Evolutionary conservation across 2,113 vertebrate genomes (phyloP).

Genomic region (Ondatra zibethicus): DNA sequence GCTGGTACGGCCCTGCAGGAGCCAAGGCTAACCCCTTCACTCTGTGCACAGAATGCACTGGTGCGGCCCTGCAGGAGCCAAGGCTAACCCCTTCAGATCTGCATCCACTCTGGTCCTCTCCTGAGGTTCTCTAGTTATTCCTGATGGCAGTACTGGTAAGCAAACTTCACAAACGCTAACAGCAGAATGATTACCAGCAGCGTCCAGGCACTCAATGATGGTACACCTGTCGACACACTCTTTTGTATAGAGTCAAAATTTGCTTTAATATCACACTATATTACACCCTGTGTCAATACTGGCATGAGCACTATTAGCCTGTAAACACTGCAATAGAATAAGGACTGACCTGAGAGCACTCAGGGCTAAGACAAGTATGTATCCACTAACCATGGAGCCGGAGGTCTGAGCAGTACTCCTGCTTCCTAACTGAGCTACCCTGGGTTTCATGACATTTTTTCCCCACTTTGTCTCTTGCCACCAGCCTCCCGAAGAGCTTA

Average conservation of each 20-base stretch:
- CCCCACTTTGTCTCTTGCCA: background rate
- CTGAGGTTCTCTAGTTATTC: background rate
- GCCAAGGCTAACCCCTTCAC: too few relatives aligned
- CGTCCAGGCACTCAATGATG: background rate
- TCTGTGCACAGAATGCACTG: background rate
- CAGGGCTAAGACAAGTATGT: fast-evolving
- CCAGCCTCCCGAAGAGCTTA: background rate
- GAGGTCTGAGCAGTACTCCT: background rate
- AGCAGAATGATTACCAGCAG: background rate
- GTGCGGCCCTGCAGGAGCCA: fast-evolving
- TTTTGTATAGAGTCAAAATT: background rate
- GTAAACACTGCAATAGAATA: background rate
- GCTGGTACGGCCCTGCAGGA: too few relatives aligned
- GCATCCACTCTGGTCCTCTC: background rate
- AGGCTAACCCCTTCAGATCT: background rate
- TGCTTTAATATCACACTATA: background rate
- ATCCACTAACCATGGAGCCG: background rate
- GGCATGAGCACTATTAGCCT: background rate
- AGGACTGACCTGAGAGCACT: background rate
- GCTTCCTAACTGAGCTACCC: background rate
- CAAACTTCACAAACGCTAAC: background rate
- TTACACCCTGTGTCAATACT: background rate
- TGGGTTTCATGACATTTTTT: background rate
- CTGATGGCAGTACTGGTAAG: background rate
- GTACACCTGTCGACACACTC: background rate